Evolutionary conservation across 2,888 invertebrate genomes (phyloP).

Genomic region (Chloromyia formosa): DNA sequence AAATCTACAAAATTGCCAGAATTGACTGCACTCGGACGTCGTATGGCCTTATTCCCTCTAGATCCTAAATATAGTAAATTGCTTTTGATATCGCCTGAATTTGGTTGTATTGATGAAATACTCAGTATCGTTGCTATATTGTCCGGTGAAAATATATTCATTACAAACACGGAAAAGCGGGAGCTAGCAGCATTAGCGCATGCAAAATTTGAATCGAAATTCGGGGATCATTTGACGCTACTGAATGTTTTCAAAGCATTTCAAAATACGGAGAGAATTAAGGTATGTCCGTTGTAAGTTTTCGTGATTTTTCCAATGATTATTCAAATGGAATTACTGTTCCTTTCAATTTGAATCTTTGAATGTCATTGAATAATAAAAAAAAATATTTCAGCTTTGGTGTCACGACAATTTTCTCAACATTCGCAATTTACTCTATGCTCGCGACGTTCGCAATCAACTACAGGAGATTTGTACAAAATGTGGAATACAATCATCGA

Average conservation of each 20-base stretch:
- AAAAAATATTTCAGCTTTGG: slow-evolving; percentile 70
- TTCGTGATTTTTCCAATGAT: neutral
- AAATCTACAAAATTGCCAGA: slow-evolving; percentile 68
- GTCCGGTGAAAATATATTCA: slow-evolving; percentile 87
- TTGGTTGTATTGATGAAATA: slow-evolving; percentile 80
- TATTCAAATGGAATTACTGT: neutral
- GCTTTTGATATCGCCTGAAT: slow-evolving; percentile 78
- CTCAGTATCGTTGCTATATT: slow-evolving; percentile 87
- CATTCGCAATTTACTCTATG: slow-evolving; percentile 82
- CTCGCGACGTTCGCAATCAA: slow-evolving; percentile 82
- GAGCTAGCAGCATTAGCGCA: slow-evolving; percentile 78
- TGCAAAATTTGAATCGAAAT: slow-evolving; percentile 82
- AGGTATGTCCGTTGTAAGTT: slow-evolving; percentile 65
- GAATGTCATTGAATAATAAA: no score
- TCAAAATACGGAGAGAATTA: slow-evolving; percentile 74
- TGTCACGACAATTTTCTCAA: slow-evolving; percentile 91
- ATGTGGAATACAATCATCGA: slow-evolving; percentile 69
- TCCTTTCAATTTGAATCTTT: neutral
- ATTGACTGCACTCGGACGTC: slow-evolving; percentile 80
- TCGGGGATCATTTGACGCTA: slow-evolving; percentile 92
- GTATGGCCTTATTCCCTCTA: slow-evolving; percentile 91
- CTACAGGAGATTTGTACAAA: slow-evolving; percentile 75
- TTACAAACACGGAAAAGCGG: slow-evolving; percentile 72
- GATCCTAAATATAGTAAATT: slow-evolving; percentile 90
- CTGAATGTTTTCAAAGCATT: slow-evolving; percentile 88